These are phyloP conservation scores for Lanistes nyassanus DNA, from an alignment of 1,140 invertebrate genomes.

Conservation along the genomic window DNA sequence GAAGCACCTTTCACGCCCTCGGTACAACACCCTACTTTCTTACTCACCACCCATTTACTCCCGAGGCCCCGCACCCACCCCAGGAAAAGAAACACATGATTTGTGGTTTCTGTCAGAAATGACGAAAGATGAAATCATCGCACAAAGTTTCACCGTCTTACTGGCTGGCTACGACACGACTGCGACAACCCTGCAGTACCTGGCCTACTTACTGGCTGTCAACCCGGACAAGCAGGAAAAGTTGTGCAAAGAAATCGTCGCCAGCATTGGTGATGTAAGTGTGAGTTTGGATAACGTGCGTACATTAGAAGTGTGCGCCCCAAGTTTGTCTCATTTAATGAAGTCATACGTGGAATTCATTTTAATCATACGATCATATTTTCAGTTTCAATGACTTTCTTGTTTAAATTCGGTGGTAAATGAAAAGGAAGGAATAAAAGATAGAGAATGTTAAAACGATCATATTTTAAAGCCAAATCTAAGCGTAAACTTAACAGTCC, in stretches of 20 bases:
- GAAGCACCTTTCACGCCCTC: too few species aligned
- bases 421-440: too few species aligned
- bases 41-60: not conserved
- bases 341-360: too few species aligned
- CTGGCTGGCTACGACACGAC: conserved; percentile 76
- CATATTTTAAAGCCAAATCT: too few species aligned
- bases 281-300: too few species aligned
- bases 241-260: conserved; percentile 70
- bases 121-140: conserved; percentile 72
- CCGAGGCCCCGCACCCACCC: not conserved
- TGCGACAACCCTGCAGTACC: conserved; percentile 70
- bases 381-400: too few species aligned
- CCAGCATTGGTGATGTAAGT: conserved; percentile 19
- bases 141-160: conserved; percentile 76
- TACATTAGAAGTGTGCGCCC: too few species aligned
- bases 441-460: too few species aligned
- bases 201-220: conserved; percentile 72
- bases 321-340: too few species aligned
- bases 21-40: not conserved
- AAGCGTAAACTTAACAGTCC: too few species aligned
- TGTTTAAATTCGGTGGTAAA: too few species aligned
- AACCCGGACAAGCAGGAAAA: conserved; percentile 71
- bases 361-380: too few species aligned
- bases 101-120: not conserved
- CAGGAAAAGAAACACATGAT: not conserved